phyloP scores from a whole-genome alignment of 1,140 invertebrate genomes.

The Limonius californicus region DNA sequence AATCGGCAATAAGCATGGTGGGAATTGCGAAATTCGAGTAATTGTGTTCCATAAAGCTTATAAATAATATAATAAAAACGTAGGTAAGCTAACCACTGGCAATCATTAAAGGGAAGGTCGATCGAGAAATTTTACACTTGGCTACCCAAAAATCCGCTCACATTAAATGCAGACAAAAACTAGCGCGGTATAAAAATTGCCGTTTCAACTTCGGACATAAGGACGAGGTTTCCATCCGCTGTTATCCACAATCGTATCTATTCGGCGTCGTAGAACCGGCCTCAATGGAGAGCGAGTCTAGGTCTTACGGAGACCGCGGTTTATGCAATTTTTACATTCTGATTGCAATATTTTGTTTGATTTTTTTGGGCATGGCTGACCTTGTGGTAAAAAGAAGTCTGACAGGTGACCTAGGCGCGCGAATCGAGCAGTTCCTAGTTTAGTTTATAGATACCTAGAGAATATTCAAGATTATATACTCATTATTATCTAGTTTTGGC shows the following conservation, averaged over 20 bases:
- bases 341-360: conserved; percentile 10
- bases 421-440: conserved; percentile 12
- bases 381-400: conserved; percentile 25
- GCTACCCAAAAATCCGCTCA: conserved; percentile 11
- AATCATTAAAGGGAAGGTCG: conserved; percentile 11
- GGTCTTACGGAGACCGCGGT: not conserved
- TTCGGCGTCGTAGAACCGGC: not conserved
- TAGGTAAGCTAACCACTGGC: not conserved
- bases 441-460: not conserved
- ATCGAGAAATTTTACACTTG: conserved; percentile 9
- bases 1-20: not conserved
- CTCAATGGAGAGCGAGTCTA: not conserved
- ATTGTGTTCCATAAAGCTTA: not conserved
- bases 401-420: conserved; percentile 25
- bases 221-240: not conserved
- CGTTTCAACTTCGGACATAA: not conserved
- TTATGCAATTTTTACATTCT: not conserved
- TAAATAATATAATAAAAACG: not conserved
- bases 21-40: not conserved
- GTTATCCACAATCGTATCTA: not conserved
- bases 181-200: conserved; percentile 8
- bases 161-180: conserved; percentile 7
- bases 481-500: too few relatives aligned
- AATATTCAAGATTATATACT: not conserved
- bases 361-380: conserved; percentile 20